Evolutionary conservation across 2,888 invertebrate species (phyloP).

Genomic region (Netelia melanura): DNA sequence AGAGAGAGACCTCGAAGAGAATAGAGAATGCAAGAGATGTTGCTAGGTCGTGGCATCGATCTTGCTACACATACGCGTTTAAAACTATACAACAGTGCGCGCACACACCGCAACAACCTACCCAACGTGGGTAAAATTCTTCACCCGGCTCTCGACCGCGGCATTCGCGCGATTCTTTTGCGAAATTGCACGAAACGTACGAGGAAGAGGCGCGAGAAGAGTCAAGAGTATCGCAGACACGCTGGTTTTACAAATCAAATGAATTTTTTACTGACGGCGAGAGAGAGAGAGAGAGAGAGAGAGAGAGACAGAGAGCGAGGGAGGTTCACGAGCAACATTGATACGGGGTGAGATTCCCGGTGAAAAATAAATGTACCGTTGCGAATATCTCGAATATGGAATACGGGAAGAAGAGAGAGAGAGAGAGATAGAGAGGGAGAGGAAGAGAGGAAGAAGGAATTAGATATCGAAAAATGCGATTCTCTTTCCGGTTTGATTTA

Average conservation of each 20-base stretch:
- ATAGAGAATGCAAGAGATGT: constrained; percentile 43
- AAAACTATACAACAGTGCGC: not conserved
- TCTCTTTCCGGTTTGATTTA: no score
- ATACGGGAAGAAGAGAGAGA: not conserved
- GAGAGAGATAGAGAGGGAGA: no score
- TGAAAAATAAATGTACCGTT: constrained; percentile 29
- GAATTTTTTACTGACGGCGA: not conserved
- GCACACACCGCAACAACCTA: constrained; percentile 4
- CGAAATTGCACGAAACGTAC: constrained; percentile 39
- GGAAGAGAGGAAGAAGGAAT: no score
- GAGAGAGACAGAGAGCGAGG: not conserved
- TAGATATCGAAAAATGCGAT: no score
- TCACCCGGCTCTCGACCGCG: not conserved
- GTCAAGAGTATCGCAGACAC: not conserved
- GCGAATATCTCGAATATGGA: not conserved
- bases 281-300: not conserved
- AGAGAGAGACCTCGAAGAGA: constrained; percentile 19
- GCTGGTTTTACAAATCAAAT: constrained; percentile 46
- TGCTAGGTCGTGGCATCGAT: constrained; percentile 64
- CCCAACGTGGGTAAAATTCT: constrained; percentile 6
- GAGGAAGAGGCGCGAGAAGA: constrained; percentile 20
- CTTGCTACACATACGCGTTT: constrained; percentile 33
- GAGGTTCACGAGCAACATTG: constrained; percentile 46
- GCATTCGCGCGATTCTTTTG: constrained; percentile 22
- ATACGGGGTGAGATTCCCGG: not conserved